Evolutionary conservation across 2,888 invertebrate genomes (phyloP).

Genomic region (Pachydiplax longipennis): DNA sequence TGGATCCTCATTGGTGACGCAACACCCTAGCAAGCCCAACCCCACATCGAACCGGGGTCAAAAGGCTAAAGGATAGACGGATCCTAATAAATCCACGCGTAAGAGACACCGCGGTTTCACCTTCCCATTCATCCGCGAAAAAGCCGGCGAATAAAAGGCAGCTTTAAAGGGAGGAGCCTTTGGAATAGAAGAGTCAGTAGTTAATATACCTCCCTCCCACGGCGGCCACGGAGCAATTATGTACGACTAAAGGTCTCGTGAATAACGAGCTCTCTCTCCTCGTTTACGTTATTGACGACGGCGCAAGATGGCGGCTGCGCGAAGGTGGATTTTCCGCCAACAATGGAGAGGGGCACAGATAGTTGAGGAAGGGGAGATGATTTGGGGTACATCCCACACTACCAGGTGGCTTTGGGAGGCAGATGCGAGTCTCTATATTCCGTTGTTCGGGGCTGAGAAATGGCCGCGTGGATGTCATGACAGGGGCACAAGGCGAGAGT

Average conservation of each 20-base stretch:
- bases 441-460: conserved; percentile 34
- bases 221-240: conserved; percentile 20
- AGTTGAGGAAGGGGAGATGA: not conserved
- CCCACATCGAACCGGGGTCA: too few species aligned
- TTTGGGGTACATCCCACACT: conserved; percentile 5
- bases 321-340: conserved; percentile 25
- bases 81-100: conserved; percentile 27
- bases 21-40: too few species aligned
- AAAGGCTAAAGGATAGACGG: not conserved
- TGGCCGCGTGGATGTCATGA: conserved; percentile 22
- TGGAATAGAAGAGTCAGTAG: not conserved
- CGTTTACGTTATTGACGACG: conserved; percentile 13
- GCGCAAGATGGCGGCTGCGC: conserved; percentile 10
- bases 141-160: not conserved
- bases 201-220: conserved; percentile 18
- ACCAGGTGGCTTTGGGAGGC: conserved; percentile 34
- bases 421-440: conserved; percentile 22
- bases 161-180: not conserved
- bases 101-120: not conserved
- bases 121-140: not conserved
- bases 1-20: too few species aligned
- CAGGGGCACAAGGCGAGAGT: conserved; percentile 26
- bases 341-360: not conserved
- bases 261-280: conserved; percentile 18
- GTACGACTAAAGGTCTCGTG: conserved; percentile 31